Evolutionary conservation across 92 coral and sea anemone species (phyloP).

Genomic region (Siderastrea radians): DNA sequence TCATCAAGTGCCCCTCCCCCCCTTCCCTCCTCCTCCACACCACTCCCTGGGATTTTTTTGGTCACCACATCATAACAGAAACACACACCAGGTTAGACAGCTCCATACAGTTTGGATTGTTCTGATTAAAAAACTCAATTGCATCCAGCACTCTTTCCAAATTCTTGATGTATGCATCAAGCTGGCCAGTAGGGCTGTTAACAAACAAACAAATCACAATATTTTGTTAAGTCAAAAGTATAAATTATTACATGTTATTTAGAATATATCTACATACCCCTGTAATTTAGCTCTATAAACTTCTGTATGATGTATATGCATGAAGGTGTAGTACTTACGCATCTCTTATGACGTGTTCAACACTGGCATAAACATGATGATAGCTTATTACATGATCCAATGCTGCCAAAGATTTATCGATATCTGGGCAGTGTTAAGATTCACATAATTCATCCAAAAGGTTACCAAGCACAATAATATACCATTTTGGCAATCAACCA

Average conservation of each 20-base stretch:
- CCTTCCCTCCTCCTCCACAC: too few species aligned
- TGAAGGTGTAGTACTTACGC: constrained; percentile 61
- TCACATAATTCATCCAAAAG: background rate
- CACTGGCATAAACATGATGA: constrained; percentile 94
- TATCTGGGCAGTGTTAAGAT: constrained; percentile 73
- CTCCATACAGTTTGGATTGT: constrained; percentile 96
- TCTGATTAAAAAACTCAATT: constrained; percentile 94
- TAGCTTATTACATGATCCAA: constrained; percentile 97
- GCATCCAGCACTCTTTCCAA: constrained; percentile 98
- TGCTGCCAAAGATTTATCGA: constrained; percentile 88
- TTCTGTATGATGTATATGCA: background rate
- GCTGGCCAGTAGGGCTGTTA: constrained; percentile 83
- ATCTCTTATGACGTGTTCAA: constrained; percentile 95
- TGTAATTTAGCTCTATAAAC: too few species aligned
- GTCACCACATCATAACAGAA: background rate
- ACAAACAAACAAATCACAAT: background rate
- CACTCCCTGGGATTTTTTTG: background rate
- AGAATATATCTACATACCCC: too few species aligned
- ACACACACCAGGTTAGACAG: constrained; percentile 87
- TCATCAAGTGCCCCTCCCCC: too few species aligned
- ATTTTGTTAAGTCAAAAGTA: too few species aligned
- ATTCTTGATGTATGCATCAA: constrained; percentile 91
- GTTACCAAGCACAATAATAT: background rate
- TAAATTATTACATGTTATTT: too few species aligned
- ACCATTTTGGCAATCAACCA: background rate